phyloP scores from a whole-genome alignment of 2,797 vertebrate species.

The Amazona finschi region DNA sequence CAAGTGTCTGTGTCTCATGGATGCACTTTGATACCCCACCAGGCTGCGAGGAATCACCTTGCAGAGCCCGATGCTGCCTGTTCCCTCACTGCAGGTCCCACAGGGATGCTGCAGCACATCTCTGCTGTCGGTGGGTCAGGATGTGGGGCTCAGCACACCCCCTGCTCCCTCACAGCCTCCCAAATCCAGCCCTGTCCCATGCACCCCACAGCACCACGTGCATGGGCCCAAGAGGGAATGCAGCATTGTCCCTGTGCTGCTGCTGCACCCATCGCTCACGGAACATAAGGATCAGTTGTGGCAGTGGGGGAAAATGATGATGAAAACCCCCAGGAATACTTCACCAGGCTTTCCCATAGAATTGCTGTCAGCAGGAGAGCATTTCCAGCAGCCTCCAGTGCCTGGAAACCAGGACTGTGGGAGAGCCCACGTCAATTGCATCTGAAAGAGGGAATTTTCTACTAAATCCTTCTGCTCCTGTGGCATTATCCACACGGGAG shows the following conservation, averaged over 20 bases:
- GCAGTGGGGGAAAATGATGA: not conserved
- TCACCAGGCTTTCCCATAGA: slow-evolving; percentile 11
- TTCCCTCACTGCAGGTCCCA: fast-evolving
- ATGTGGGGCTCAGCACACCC: fast-evolving
- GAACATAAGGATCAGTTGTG: not conserved
- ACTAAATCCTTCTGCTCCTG: not conserved
- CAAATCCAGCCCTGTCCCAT: not conserved
- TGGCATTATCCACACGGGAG: not conserved
- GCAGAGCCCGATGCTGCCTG: not conserved
- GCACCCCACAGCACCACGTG: fast-evolving
- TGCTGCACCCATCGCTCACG: not conserved
- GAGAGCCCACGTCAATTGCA: slow-evolving; percentile 11
- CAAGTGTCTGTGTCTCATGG: fast-evolving
- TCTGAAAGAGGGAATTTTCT: slow-evolving; percentile 22
- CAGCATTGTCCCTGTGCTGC: not conserved
- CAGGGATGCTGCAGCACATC: fast-evolving
- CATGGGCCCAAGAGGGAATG: not conserved
- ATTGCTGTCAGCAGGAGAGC: slow-evolving; percentile 12
- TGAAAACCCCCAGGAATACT: slow-evolving; percentile 18
- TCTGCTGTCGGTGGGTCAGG: fast-evolving
- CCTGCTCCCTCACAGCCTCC: not conserved
- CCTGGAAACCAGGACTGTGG: not conserved
- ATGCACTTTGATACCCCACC: too few species aligned
- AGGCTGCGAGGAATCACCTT: not conserved
- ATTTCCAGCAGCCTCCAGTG: not conserved